Evolutionary conservation across 2,797 vertebrate species (phyloP).

Genomic region (Tragopan temminckii): DNA sequence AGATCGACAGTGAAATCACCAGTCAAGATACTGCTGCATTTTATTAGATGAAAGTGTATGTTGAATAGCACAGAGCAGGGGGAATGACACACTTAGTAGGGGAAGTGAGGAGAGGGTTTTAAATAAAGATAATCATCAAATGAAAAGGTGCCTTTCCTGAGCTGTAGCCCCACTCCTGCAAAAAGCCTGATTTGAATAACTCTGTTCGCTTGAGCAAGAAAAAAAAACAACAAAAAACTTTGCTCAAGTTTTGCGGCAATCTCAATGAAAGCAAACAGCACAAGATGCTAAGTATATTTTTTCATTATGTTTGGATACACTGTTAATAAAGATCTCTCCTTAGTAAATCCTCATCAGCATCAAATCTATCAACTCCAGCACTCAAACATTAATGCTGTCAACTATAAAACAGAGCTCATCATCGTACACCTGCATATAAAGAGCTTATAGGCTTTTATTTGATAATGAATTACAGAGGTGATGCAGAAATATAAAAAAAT

Average conservation of each 20-base stretch:
- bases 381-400: slow-evolving; percentile 41
- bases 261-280: slow-evolving; percentile 44
- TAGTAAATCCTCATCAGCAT: slow-evolving; percentile 36
- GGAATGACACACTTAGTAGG: rapidly evolving
- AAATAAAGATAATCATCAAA: neutral
- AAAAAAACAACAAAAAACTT: slow-evolving; percentile 4
- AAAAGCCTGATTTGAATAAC: neutral
- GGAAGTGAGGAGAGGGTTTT: neutral
- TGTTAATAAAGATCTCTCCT: slow-evolving; percentile 54
- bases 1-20: neutral
- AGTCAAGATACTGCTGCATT: neutral
- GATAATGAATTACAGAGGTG: slow-evolving; percentile 19
- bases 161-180: neutral
- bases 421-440: slow-evolving; percentile 38
- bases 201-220: slow-evolving; percentile 14
- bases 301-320: slow-evolving; percentile 52
- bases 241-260: slow-evolving; percentile 1
- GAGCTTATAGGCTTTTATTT: slow-evolving; percentile 49
- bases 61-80: neutral
- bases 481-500: neutral
- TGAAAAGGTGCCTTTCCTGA: neutral
- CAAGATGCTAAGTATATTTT: neutral
- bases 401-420: slow-evolving; percentile 41
- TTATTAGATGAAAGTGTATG: neutral
- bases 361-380: neutral